Conservation (phyloP, 2,113 vertebrate genomes). For the Brachyhypopomus occidentalis region DNA sequence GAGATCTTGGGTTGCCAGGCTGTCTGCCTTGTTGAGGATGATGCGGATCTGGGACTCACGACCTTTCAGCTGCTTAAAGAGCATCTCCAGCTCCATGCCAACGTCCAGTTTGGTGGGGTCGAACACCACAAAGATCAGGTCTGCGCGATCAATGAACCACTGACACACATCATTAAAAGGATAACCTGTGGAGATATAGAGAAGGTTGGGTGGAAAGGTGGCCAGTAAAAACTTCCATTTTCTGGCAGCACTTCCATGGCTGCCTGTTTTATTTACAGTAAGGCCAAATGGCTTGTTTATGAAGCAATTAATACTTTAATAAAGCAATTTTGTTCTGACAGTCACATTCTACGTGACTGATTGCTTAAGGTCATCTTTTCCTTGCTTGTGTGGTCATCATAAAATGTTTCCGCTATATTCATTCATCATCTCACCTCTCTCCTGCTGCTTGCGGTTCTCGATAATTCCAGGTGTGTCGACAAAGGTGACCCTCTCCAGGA, state of each 20-base stretch:
- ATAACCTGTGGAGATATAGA: conserved; percentile 79
- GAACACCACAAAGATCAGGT: conserved; percentile 97
- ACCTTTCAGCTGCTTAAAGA: conserved; percentile 95
- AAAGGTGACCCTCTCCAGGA: conserved; percentile 93
- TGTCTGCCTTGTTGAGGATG: conserved; percentile 97
- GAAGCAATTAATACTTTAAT: no score
- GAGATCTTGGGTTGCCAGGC: conserved; percentile 92
- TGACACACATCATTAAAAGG: conserved; percentile 98
- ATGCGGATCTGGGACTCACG: conserved; percentile 98
- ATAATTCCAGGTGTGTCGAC: conserved; percentile 98
- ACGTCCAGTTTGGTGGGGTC: conserved; percentile 97
- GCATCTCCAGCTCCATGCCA: conserved; percentile 93
- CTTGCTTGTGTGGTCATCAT: not conserved
- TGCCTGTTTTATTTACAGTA: no score
- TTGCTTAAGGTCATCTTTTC: no score
- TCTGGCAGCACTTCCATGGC: no score
- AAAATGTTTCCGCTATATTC: not conserved
- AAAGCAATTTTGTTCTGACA: no score
- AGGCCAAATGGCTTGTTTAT: no score
- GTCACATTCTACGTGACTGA: not conserved
- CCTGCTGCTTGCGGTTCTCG: conserved; percentile 98
- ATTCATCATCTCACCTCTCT: conserved; percentile 81
- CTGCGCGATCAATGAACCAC: conserved; percentile 98
- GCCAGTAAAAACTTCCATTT: not conserved
- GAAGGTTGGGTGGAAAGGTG: not conserved